These are phyloP conservation scores for Diplolepis rosae DNA, from an alignment of 2,888 invertebrate genomes.

Conservation along the genomic window DNA sequence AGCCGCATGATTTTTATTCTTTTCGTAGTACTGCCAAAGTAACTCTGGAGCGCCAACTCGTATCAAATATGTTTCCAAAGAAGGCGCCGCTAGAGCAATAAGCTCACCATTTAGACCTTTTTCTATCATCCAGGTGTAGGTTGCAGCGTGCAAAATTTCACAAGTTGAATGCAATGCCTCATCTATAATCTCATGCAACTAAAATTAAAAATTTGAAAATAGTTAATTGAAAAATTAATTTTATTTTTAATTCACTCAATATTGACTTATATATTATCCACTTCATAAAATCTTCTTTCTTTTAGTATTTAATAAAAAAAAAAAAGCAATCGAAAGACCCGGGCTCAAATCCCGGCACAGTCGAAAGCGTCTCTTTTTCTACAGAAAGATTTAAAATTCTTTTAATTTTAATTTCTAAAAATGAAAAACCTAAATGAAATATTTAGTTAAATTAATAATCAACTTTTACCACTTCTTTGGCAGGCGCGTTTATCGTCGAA, in stretches of 20 bases:
- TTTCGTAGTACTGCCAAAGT: slow-evolving; percentile 97
- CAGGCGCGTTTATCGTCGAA: slow-evolving; percentile 54
- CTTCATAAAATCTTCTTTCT: too few species aligned
- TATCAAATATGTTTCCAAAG: slow-evolving; percentile 85
- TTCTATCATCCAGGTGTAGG: slow-evolving; percentile 94
- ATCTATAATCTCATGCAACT: slow-evolving; percentile 79
- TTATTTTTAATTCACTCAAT: neutral
- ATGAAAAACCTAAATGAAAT: too few species aligned
- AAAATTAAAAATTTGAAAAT: slow-evolving; percentile 48
- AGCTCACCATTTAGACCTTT: slow-evolving; percentile 84
- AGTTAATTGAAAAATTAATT: neutral
- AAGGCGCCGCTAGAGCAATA: slow-evolving; percentile 80
- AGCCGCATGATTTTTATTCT: slow-evolving; percentile 90
- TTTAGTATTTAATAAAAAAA: too few species aligned
- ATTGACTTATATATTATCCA: too few species aligned
- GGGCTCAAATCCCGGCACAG: too few species aligned
- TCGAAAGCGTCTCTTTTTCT: too few species aligned
- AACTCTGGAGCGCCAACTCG: slow-evolving; percentile 74
- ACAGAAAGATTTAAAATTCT: too few species aligned
- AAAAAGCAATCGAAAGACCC: too few species aligned
- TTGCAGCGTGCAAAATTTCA: slow-evolving; percentile 90
- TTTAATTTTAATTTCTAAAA: too few species aligned
- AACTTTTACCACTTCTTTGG: slow-evolving; percentile 64
- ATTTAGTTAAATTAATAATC: neutral
- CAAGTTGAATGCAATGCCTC: slow-evolving; percentile 84